Base-by-base conservation (phyloP, 1,140 invertebrate genomes). In the Zaprionus taronus region DNA sequence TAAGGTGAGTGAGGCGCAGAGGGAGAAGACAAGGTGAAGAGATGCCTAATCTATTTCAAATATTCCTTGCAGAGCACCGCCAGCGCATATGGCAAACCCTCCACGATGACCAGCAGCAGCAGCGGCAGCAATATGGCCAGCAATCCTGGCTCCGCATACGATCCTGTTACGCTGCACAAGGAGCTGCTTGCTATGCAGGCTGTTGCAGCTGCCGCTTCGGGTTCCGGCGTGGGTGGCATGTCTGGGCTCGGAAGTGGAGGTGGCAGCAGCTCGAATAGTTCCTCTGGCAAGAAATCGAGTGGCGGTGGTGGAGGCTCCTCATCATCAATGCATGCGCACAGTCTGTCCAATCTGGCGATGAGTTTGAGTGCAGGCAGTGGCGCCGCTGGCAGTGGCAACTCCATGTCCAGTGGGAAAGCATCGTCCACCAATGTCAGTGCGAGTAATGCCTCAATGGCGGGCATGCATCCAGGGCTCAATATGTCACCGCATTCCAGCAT, bases 141-240 rank as follows among this genome's bases (percentile, higher is more conserved):
- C 12, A 89, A 85, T 68, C 81, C 91, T 0, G 82, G 84, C 1
- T 92, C 91, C 5, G 91, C 91, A 12, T 93, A 93, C 62, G 92
- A 92, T 82, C 91, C 92, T 15, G 91, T 93, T 22, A 91, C 81
- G 15, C 70, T 93, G 67, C 92, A 93, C 72, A 93, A 93, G 72
- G 92, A 93, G 68, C 67, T 93, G 58, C 65, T 93, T 63, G 92
- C 92, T 51, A 93, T 93, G 83, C 92, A 93, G 80, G 91, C 91
- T 17, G 92, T 92, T n/a, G 91, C 91, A 79, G 77, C 92, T 53
- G 70, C 92, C 66, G 72, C 91, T 87, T 77, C 80, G 1, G 83
- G 83, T 2, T 83, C 83, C 4, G 75, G 76, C 14, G 66, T 73
- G 38, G 71, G 71, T 24, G 58, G 68, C 57, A 62, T 66, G 57